Conservation (phyloP, 2,113 vertebrate genomes). For the Passer domesticus region DNA sequence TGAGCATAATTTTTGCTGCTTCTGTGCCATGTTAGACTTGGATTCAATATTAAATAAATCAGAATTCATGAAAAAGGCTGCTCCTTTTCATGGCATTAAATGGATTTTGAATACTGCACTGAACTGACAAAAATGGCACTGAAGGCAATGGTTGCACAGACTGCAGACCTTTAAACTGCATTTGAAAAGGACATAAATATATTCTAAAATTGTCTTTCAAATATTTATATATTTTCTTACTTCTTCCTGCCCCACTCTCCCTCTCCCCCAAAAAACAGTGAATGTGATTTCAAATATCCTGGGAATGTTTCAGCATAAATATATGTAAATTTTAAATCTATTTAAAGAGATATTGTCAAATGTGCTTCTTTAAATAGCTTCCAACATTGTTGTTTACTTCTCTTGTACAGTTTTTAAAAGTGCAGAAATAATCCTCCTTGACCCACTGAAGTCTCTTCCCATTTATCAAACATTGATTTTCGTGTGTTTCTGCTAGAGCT, state of each 20-base stretch:
- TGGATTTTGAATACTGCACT: conserved; percentile 25
- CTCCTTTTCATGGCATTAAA: conserved; percentile 57
- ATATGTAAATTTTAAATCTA: conserved; percentile 11
- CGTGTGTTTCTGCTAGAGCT: conserved; percentile 9
- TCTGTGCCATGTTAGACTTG: conserved; percentile 3
- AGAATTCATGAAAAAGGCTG: conserved; percentile 37
- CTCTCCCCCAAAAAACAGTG: background rate
- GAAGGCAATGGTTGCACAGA: conserved; percentile 10
- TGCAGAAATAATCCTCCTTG: background rate
- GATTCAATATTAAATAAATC: conserved; percentile 47
- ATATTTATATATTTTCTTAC: conserved; percentile 45
- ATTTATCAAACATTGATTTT: conserved; percentile 41
- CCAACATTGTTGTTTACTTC: background rate
- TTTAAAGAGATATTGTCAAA: conserved; percentile 25
- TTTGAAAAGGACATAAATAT: conserved; percentile 52
- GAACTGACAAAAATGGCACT: conserved; percentile 51
- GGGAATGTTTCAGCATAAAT: conserved; percentile 37
- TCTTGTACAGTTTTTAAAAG: background rate
- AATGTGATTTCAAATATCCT: conserved; percentile 41
- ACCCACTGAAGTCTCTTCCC: background rate
- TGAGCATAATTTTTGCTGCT: conserved; percentile 22
- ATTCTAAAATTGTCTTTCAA: conserved; percentile 47
- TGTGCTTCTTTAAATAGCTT: background rate
- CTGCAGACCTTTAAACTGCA: conserved; percentile 43
- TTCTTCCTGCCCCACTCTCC: background rate